These are phyloP conservation scores for Ochlodes sylvanus DNA, from an alignment of 2,888 invertebrate genomes.

Conservation along the genomic window DNA sequence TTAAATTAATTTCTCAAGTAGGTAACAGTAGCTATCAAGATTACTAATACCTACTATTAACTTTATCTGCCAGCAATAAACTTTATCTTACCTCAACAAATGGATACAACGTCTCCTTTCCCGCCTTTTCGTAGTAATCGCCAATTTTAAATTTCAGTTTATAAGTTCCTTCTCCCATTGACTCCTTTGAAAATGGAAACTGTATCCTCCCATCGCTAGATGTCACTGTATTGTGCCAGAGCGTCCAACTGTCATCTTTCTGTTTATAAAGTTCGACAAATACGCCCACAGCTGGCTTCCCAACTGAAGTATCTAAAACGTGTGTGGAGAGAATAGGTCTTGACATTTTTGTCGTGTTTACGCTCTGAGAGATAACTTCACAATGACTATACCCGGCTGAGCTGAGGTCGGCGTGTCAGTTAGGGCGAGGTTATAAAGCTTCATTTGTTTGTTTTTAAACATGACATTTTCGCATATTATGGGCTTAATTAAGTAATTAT, in stretches of 20 bases:
- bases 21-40: too few species aligned
- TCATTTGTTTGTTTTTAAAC: slow-evolving; percentile 5
- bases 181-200: slow-evolving; percentile 85
- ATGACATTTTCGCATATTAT: not conserved
- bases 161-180: slow-evolving; percentile 88
- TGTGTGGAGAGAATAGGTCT: slow-evolving; percentile 89
- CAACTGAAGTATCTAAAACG: slow-evolving; percentile 89
- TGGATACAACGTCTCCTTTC: slow-evolving; percentile 89
- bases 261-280: slow-evolving; percentile 88
- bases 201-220: slow-evolving; percentile 88
- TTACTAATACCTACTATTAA: too few species aligned
- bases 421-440: slow-evolving; percentile 24
- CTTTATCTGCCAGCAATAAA: too few species aligned
- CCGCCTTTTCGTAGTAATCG: slow-evolving; percentile 87
- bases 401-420: slow-evolving; percentile 19
- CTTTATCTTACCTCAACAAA: slow-evolving; percentile 87
- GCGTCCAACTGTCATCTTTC: slow-evolving; percentile 87
- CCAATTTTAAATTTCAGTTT: slow-evolving; percentile 90
- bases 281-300: slow-evolving; percentile 87
- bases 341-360: slow-evolving; percentile 55
- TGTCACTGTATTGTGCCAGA: slow-evolving; percentile 87
- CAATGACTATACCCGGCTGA: not conserved
- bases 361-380: not conserved
- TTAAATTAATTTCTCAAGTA: too few species aligned
- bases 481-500: too few species aligned